Conservation (phyloP, 2,888 invertebrate species). For the Caenorhabditis sulstoni region DNA sequence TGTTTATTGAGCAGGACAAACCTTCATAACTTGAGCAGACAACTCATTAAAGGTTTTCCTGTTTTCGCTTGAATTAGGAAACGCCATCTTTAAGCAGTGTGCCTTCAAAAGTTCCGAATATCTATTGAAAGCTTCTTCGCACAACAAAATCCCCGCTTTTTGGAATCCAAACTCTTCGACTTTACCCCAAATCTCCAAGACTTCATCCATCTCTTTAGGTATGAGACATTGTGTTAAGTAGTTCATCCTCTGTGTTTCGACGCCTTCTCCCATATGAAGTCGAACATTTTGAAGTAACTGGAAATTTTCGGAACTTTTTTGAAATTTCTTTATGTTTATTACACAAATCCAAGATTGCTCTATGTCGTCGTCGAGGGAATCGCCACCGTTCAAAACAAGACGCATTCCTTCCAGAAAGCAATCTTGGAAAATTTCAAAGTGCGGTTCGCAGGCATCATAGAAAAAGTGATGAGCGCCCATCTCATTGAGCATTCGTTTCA, state of each 20-base stretch:
- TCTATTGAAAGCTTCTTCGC: conserved; percentile 67
- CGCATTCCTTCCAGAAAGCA: conserved; percentile 70
- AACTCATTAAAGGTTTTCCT: conserved; percentile 64
- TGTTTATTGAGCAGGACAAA: too few species aligned
- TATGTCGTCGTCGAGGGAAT: conserved; percentile 72
- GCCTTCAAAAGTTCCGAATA: conserved; percentile 67
- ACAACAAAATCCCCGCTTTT: conserved; percentile 69
- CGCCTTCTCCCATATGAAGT: conserved; percentile 72
- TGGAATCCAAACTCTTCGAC: conserved; percentile 69
- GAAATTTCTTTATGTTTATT: conserved; percentile 21
- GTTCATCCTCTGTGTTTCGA: conserved; percentile 71
- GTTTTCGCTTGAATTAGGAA: conserved; percentile 58
- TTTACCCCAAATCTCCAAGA: conserved; percentile 65
- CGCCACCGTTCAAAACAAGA: conserved; percentile 61
- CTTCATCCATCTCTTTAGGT: conserved; percentile 59
- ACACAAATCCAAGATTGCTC: conserved; percentile 74
- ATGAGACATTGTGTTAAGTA: conserved; percentile 77
- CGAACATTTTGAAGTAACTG: conserved; percentile 72
- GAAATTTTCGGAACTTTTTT: conserved; percentile 24
- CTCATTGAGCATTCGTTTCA: conserved; percentile 73
- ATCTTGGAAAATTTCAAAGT: conserved; percentile 77
- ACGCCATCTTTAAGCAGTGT: conserved; percentile 65
- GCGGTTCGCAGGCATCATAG: conserved; percentile 79
- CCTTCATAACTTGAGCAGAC: conserved; percentile 68
- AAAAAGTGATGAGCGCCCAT: conserved; percentile 80